Evolutionary conservation across 2,113 vertebrate genomes (phyloP).

Genomic region (Arenaria interpres): DNA sequence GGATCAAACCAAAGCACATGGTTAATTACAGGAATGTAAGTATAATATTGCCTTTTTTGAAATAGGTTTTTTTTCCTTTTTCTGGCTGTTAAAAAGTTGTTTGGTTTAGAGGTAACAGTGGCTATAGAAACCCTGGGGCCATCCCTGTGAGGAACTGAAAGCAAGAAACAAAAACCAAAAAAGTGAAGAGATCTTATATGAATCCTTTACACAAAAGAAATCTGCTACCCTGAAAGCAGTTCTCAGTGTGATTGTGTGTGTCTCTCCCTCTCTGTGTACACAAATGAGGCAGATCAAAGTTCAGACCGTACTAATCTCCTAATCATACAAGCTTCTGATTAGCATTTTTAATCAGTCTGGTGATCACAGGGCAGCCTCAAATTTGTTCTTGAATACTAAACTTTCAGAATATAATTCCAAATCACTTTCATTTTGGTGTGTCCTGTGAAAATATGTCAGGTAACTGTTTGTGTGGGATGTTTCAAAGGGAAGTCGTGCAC

Average conservation of each 20-base stretch:
- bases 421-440: not conserved
- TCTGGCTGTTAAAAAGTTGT: not conserved
- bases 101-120: not conserved
- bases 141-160: not conserved
- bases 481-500: not conserved
- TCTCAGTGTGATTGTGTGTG: not conserved
- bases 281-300: slow-evolving; percentile 53
- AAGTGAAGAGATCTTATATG: not conserved
- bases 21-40: slow-evolving; percentile 8
- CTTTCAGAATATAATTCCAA: not conserved
- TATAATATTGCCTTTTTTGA: not conserved
- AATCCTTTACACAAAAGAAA: not conserved
- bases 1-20: slow-evolving; percentile 45
- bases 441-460: not conserved
- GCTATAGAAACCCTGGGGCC: not conserved
- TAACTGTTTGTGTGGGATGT: not conserved
- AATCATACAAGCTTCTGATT: slow-evolving; percentile 57
- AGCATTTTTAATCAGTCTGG: slow-evolving; percentile 57
- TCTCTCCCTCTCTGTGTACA: not conserved
- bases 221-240: not conserved
- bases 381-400: not conserved
- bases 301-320: slow-evolving; percentile 57
- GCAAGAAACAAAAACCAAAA: not conserved
- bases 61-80: not conserved
- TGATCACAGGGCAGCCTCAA: slow-evolving; percentile 20